Conservation (phyloP, 2,113 vertebrate genomes). For the Seriola quinqueradiata region DNA sequence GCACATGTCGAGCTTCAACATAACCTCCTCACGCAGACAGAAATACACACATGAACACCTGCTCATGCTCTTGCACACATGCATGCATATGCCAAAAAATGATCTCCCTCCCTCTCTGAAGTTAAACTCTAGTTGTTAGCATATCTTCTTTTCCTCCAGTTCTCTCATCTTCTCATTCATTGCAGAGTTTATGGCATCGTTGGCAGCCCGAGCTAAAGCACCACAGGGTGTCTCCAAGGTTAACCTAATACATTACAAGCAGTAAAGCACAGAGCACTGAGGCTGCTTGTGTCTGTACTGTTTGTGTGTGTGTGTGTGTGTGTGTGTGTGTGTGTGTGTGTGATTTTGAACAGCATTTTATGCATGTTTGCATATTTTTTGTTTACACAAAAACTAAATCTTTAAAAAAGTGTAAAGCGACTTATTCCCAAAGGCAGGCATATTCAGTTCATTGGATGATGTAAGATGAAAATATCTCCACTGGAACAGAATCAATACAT, state of each 20-base stretch:
- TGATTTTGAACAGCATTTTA: slow-evolving; percentile 22
- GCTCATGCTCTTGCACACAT: neutral
- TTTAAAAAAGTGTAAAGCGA: slow-evolving; percentile 38
- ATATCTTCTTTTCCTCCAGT: slow-evolving; percentile 3
- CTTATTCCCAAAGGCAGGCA: slow-evolving; percentile 37
- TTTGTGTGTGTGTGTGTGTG: neutral
- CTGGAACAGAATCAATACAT: slow-evolving; percentile 68
- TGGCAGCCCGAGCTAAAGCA: slow-evolving; percentile 24
- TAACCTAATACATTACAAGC: slow-evolving; percentile 61
- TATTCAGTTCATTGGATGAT: slow-evolving; percentile 46
- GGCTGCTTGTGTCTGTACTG: neutral
- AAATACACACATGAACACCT: neutral
- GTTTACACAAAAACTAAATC: slow-evolving; percentile 24
- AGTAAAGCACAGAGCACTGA: slow-evolving; percentile 19
- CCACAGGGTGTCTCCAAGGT: slow-evolving; percentile 59
- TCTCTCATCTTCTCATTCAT: slow-evolving; percentile 52
- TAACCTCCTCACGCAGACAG: slow-evolving; percentile 6
- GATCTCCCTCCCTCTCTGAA: slow-evolving; percentile 28
- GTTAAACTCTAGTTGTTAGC: slow-evolving; percentile 38
- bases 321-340: neutral
- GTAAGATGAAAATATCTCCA: slow-evolving; percentile 70
- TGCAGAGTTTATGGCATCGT: slow-evolving; percentile 47
- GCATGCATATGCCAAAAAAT: slow-evolving; percentile 4
- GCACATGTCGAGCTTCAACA: slow-evolving; percentile 45
- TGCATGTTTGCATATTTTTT: slow-evolving; percentile 9